These are phyloP conservation scores for Diachrysia chrysitis DNA, from an alignment of 2,888 invertebrate genomes.

Conservation along the genomic window DNA sequence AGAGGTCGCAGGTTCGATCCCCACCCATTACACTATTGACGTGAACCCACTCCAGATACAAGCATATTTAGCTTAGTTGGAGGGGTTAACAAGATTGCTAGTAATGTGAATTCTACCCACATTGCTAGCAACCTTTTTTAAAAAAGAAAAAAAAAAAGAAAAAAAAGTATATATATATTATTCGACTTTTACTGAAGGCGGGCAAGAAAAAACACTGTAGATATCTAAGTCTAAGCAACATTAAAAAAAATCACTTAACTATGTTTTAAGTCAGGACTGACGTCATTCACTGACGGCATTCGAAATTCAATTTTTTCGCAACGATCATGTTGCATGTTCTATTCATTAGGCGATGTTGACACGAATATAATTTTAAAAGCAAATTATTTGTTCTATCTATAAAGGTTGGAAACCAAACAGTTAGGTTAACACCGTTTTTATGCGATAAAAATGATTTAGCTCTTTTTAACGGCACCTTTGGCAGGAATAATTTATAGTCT, in stretches of 20 bases:
- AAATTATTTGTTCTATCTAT: constrained; percentile 14
- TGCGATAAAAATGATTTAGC: constrained; percentile 47
- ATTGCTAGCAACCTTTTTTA: too few relatives aligned
- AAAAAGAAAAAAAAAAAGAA: too few relatives aligned
- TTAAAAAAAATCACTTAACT: neutral
- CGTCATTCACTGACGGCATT: neutral
- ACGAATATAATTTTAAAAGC: constrained; percentile 18
- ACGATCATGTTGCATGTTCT: constrained; percentile 33
- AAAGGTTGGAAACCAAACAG: constrained; percentile 12
- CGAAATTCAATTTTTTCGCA: constrained; percentile 7
- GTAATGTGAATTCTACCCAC: too few relatives aligned
- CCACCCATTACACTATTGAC: too few relatives aligned
- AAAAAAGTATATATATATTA: too few relatives aligned
- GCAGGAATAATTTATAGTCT: constrained; percentile 32
- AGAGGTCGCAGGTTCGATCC: too few relatives aligned
- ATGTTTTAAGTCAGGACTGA: neutral
- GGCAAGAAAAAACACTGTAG: too few relatives aligned
- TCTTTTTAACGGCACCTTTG: constrained; percentile 22
- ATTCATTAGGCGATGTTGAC: constrained; percentile 14
- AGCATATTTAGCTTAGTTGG: too few relatives aligned
- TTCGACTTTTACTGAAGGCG: too few relatives aligned
- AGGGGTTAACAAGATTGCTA: too few relatives aligned
- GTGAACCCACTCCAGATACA: too few relatives aligned
- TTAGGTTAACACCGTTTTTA: constrained; percentile 25
- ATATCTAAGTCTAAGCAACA: too few relatives aligned